Evolutionary conservation across 2,888 invertebrate genomes (phyloP), one percentile per base, ranked within the genome.

Genomic region (Pseudeuparius sepicola): DNA sequence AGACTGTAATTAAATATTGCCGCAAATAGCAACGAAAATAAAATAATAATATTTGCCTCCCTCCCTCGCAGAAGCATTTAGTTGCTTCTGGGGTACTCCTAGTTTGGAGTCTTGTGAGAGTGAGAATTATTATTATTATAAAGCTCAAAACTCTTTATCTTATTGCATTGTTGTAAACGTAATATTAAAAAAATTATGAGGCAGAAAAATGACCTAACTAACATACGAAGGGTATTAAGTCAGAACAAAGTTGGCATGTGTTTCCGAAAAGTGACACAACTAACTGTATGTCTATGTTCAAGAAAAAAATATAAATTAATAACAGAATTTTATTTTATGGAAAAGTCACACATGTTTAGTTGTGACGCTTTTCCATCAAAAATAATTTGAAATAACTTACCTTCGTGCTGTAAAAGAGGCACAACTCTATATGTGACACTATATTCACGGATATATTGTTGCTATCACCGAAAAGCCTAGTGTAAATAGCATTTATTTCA

Each of bases 181-280:
- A n/a, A n/a, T n/a, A 20, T 20, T 20, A 20, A n/a, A 20, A 20
- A 7, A 7, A 20, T 20, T 20, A 7, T 20, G 6, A 20, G 6
- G n/a, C n/a, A 20, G 20, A 20, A 20, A 20, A 20, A n/a, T 20
- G 20, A 20, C 20, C 6, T 20, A 20, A 20, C 20, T 20, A 20
- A 20, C 20, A 20, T 6, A 7, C 6, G n/a, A 20, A 20, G n/a
- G n/a, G 20, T 6, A 20, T 20, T 20, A 20, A 20, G 6, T 20
- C 7, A 7, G n/a, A 20, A 20, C n/a, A 20, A 20, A 6, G n/a
- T 20, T 6, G 20, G n/a, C 7, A n/a, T 6, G 6, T 7, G 6
- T 20, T 20, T 6, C 20, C 6, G 20, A 20, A 20, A 20, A 20
- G 20, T 20, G 20, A 20, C 20, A 20, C 20, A 20, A 20, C 20